phyloP scores from a whole-genome alignment of 2,113 vertebrate species.

The Melanerpes aurifrons region DNA sequence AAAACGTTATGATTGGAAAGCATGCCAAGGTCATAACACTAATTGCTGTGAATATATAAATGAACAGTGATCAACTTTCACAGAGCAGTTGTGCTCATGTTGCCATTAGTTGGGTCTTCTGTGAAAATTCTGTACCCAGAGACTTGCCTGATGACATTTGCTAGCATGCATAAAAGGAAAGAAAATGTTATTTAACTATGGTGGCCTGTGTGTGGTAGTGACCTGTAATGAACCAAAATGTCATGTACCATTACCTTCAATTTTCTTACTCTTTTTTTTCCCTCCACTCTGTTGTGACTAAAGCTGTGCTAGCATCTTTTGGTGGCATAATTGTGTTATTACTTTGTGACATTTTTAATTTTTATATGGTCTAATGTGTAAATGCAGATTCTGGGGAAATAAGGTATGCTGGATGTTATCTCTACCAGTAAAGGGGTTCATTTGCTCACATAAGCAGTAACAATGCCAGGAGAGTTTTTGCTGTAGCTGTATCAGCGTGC shows the following conservation, averaged over 20 bases:
- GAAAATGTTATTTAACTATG: not conserved
- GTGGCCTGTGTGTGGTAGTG: not conserved
- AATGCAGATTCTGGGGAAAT: not conserved
- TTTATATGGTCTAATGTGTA: not conserved
- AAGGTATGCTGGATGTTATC: not conserved
- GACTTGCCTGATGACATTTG: not conserved
- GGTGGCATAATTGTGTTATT: not conserved
- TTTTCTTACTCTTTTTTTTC: not conserved
- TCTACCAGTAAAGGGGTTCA: not conserved
- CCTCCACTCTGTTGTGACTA: not conserved
- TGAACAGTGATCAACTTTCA: not conserved
- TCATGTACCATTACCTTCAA: not conserved
- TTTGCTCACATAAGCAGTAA: not conserved
- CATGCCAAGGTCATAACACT: fast-evolving
- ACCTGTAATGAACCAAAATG: not conserved
- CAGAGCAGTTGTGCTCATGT: not conserved
- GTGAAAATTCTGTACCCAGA: not conserved
- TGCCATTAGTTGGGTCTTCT: not conserved
- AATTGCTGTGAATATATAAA: not conserved
- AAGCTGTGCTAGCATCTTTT: not conserved
- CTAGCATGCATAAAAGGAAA: not conserved
- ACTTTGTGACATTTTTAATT: not conserved
- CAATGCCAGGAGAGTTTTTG: not conserved
- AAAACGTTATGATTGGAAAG: not conserved
- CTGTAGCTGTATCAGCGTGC: not conserved